These are phyloP conservation scores for Candidula unifasciata DNA, from an alignment of 2,888 invertebrate genomes.

Conservation along the genomic window DNA sequence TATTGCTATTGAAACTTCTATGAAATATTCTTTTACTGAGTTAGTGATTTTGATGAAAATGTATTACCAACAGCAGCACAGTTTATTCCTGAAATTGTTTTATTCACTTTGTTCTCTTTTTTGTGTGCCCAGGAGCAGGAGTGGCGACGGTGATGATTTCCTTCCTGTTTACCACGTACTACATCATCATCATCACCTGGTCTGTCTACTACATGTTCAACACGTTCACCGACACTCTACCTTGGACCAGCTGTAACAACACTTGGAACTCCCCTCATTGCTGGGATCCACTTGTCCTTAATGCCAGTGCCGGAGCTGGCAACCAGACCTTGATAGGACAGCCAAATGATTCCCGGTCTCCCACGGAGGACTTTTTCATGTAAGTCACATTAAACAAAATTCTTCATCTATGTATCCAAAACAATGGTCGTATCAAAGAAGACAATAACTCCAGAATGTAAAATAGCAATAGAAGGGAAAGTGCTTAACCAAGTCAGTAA, in stretches of 20 bases:
- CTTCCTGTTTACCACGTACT: conserved; percentile 95
- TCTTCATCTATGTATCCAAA: too few relatives aligned
- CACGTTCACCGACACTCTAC: conserved; percentile 83
- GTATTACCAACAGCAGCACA: too few relatives aligned
- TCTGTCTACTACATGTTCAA: conserved; percentile 89
- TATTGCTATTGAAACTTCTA: too few relatives aligned
- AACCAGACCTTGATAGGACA: conserved; percentile 72
- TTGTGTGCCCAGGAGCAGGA: conserved; percentile 86
- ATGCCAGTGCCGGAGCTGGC: not conserved
- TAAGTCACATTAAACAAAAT: conserved; percentile 80
- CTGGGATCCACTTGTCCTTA: conserved; percentile 81
- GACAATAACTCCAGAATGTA: too few relatives aligned
- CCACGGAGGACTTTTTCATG: conserved; percentile 95
- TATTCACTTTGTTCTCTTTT: not conserved
- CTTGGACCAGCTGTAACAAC: conserved; percentile 92
- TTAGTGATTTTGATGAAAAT: too few relatives aligned
- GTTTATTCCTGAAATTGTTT: too few relatives aligned
- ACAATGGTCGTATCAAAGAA: too few relatives aligned
- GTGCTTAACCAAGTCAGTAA: too few relatives aligned
- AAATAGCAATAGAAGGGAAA: too few relatives aligned
- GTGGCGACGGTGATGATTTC: conserved; percentile 95
- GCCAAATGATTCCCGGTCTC: conserved; percentile 87
- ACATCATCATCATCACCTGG: conserved; percentile 96
- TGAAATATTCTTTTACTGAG: too few relatives aligned
- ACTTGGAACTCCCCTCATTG: conserved; percentile 90